Conservation (phyloP, 2,888 invertebrate species). For the Diplolepis rosae region DNA sequence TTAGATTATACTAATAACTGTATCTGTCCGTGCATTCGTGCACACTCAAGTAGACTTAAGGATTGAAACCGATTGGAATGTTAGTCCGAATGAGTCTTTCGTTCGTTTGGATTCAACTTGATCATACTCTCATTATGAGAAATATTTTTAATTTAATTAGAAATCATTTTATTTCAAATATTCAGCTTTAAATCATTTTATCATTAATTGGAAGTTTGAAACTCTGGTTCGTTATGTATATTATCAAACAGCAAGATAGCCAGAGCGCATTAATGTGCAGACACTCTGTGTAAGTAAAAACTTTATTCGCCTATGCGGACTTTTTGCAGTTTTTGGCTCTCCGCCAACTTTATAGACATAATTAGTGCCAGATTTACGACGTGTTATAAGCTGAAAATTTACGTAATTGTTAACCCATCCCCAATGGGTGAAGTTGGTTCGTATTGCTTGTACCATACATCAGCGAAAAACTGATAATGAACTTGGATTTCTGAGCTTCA, state of each 20-base stretch:
- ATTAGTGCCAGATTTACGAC: constrained; percentile 62
- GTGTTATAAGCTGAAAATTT: constrained; percentile 56
- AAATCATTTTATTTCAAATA: not conserved
- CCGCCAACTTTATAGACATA: constrained; percentile 55
- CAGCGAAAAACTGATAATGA: constrained; percentile 5
- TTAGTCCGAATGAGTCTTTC: too few species aligned
- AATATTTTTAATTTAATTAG: too few species aligned
- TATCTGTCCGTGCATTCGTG: too few species aligned
- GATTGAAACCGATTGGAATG: too few species aligned
- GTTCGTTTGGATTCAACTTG: too few species aligned
- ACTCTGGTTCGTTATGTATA: not conserved
- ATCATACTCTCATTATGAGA: too few species aligned
- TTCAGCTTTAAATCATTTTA: not conserved
- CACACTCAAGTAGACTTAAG: too few species aligned
- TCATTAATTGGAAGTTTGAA: not conserved
- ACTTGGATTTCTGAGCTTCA: not conserved
- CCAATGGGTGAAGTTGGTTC: not conserved
- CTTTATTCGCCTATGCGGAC: constrained; percentile 48
- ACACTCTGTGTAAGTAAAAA: constrained; percentile 27
- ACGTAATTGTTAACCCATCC: constrained; percentile 56
- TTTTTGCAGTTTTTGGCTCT: constrained; percentile 53
- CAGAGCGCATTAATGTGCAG: constrained; percentile 10
- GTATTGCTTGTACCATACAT: not conserved
- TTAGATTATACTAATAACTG: too few species aligned
- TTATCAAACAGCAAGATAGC: constrained; percentile 6